These are phyloP conservation scores for Caenorhabditis angaria DNA, from an alignment of 2,888 invertebrate genomes.

Conservation along the genomic window DNA sequence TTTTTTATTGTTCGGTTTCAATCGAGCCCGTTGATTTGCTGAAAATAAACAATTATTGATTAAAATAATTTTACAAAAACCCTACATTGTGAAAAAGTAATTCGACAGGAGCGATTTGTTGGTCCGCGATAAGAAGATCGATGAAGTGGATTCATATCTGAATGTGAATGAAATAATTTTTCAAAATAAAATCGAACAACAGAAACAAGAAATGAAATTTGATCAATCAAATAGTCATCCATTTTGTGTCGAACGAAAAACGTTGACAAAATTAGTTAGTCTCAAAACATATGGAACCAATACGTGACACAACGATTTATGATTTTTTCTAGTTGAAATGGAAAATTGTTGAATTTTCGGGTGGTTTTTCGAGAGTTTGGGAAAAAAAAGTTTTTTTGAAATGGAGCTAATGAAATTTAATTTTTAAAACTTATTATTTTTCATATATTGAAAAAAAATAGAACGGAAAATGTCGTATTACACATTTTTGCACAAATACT, in stretches of 20 bases:
- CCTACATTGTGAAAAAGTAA: not conserved
- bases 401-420: too few relatives aligned
- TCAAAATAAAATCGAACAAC: not conserved
- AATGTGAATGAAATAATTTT: not conserved
- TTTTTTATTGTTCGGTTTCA: not conserved
- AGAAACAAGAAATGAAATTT: not conserved
- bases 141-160: slow-evolving; percentile 1
- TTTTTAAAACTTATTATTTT: too few relatives aligned
- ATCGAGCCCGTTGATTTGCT: not conserved
- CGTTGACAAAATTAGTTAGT: slow-evolving; percentile 2
- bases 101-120: not conserved
- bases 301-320: slow-evolving; percentile 2
- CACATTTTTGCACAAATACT: too few relatives aligned
- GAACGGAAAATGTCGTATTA: too few relatives aligned
- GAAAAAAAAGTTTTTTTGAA: too few relatives aligned
- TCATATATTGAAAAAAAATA: too few relatives aligned
- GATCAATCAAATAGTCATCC: slow-evolving; percentile 1
- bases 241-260: not conserved
- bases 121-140: not conserved
- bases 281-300: slow-evolving; percentile 4
- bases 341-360: not conserved
- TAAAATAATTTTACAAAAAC: too few relatives aligned
- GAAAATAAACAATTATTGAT: too few relatives aligned
- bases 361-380: too few relatives aligned
- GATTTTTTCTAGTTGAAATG: not conserved